Base-by-base conservation (phyloP, 2,113 vertebrate species). In the Phalacrocorax aristotelis region DNA sequence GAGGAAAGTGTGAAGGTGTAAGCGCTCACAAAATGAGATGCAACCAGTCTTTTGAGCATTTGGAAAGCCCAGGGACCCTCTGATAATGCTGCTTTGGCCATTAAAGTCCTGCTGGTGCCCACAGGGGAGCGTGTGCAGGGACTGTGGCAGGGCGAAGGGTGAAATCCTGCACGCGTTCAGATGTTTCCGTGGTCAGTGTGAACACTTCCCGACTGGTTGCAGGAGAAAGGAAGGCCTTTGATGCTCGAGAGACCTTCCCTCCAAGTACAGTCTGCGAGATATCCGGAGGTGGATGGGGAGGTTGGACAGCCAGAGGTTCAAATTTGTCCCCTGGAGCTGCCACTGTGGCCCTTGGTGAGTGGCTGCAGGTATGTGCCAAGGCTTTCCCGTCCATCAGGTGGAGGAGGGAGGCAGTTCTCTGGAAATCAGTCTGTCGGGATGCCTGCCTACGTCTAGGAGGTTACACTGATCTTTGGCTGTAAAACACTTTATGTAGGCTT, bases 121-220 rank as follows among this genome's bases (percentile, higher is more conserved):
- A 14, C 57, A 34, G 51, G 6, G 15, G 11, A 51, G 30, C 5
- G 0, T 5, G 38, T 18, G 58, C 6, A 3, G 76, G 46, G 36
- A 30, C 36, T 18, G 26, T 1, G 1, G 26, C 19, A 9, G 55
- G 48, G 42, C 1, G 0, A 55, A 17, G 40, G 51, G 29, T 60
- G 60, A 48, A 54, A 25, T 51, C 29, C 30, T 21, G 18, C n/a
- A 11, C 1, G 0, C 0, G 2, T 55, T 65, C 46, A 26, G 27
- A 17, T 1, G 3, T 62, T 81, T 81, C 51, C 26, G 0, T 27
- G 85, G 11, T 32, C 44, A 8, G 30, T 25, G 18, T 21, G 72
- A 65, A 25, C 18, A 2, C 23, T 64, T 74, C 44, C 34, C 4
- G 1, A 1, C 30, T 0, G 0, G 9, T 40, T 54, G 52, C 23